A percentile compares a stretch with the other conserved stretches of the same genome.
These are phyloP conservation scores for Micronycteris hirsuta DNA, from an alignment of 2,113 vertebrate species.

Conservation along the genomic window DNA sequence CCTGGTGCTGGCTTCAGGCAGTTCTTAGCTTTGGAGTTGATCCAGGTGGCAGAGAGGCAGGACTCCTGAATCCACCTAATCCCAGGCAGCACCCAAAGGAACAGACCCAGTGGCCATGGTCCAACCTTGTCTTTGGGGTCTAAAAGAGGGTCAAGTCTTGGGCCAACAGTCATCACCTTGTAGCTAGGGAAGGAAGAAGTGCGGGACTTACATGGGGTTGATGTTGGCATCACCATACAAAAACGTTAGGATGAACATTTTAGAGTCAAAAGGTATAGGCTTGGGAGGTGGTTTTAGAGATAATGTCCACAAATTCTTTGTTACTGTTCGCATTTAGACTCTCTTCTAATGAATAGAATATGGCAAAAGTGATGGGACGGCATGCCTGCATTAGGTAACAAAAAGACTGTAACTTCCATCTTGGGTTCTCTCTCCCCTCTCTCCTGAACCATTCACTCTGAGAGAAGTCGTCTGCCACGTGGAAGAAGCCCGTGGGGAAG, in stretches of 20 bases:
- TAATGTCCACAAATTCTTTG: background rate
- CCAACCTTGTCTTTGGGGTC: background rate
- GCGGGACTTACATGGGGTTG: background rate
- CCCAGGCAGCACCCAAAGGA: background rate
- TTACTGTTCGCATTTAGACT: background rate
- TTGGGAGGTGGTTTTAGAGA: background rate
- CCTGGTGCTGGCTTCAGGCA: background rate
- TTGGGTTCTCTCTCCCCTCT: background rate
- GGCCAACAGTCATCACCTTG: background rate
- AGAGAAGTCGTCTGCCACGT: background rate
- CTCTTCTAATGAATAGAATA: background rate
- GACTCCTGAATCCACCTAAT: background rate
- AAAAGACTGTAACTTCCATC: background rate
- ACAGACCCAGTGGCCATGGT: background rate
- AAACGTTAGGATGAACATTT: background rate
- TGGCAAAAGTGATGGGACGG: background rate
- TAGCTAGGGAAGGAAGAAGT: background rate
- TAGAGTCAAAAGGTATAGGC: background rate
- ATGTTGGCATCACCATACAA: background rate
- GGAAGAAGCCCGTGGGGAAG: background rate
- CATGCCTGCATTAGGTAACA: background rate
- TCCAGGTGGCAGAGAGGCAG: background rate
- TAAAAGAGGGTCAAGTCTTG: background rate
- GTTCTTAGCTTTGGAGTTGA: background rate
- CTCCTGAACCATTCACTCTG: background rate